These are phyloP conservation scores for Sebastes variabilis DNA, from an alignment of 2,797 vertebrate species.

Conservation along the genomic window DNA sequence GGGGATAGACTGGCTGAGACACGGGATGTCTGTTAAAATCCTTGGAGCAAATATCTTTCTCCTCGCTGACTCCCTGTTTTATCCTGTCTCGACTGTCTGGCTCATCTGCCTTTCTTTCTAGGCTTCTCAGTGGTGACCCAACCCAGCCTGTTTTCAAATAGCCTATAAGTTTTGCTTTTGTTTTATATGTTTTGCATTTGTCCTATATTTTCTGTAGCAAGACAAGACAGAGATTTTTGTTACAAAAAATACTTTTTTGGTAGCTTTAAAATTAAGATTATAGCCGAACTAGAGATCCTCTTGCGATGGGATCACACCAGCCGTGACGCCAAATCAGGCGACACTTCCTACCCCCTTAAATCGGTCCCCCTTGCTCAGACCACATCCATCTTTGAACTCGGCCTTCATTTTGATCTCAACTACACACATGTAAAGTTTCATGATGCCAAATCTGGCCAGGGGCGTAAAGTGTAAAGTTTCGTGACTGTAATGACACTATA, in stretches of 20 bases:
- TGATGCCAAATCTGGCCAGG: no score
- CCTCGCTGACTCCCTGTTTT: slow-evolving; percentile 19
- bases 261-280: neutral
- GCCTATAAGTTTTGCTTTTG: neutral
- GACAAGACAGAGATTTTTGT: neutral
- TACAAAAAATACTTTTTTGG: neutral
- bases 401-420: no score
- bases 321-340: neutral
- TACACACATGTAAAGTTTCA: no score
- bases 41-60: slow-evolving; percentile 14
- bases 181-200: neutral
- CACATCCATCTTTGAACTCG: no score
- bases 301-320: neutral
- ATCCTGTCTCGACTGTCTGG: slow-evolving; percentile 26
- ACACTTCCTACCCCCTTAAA: no score
- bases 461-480: neutral
- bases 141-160: neutral
- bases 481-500: neutral
- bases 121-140: neutral
- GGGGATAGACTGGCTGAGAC: slow-evolving; percentile 22
- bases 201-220: neutral
- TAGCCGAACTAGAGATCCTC: neutral
- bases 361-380: no score
- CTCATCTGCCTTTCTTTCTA: slow-evolving; percentile 7
- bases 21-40: slow-evolving; percentile 21